Conservation (phyloP, 2,888 invertebrate species). For the Augiades crinisus region DNA sequence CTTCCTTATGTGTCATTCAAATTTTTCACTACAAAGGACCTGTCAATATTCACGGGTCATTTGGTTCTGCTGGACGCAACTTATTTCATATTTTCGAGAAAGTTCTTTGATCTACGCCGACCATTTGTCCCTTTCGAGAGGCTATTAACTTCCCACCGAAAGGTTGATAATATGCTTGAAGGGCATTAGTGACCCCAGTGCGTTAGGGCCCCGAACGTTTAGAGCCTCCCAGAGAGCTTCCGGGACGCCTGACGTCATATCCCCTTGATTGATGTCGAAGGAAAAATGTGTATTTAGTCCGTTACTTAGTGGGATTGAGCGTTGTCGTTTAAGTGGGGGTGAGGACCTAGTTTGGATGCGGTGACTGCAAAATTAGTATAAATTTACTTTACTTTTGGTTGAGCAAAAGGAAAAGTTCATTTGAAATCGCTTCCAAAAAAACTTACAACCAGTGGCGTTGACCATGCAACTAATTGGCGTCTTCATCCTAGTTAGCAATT, state of each 20-base stretch:
- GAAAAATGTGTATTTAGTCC: constrained; percentile 1
- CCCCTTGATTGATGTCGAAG: neutral
- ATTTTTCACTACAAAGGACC: neutral
- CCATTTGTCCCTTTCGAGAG: constrained; percentile 37
- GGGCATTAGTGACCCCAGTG: constrained; percentile 65
- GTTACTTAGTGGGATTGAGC: neutral
- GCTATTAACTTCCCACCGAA: constrained; percentile 60
- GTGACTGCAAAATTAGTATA: neutral
- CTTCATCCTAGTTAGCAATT: too few relatives aligned
- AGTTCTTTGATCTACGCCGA: constrained; percentile 30
- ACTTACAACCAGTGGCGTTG: too few relatives aligned
- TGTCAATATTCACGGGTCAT: neutral
- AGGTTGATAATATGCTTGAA: constrained; percentile 59
- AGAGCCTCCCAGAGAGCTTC: constrained; percentile 5
- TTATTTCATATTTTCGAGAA: constrained; percentile 6
- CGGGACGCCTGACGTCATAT: constrained; percentile 6
- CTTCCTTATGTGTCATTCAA: neutral
- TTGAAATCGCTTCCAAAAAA: too few relatives aligned
- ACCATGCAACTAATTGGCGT: too few relatives aligned
- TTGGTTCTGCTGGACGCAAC: neutral
- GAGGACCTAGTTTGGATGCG: neutral
- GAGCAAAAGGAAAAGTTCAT: too few relatives aligned
- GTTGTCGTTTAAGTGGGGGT: neutral
- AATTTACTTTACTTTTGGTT: too few relatives aligned
- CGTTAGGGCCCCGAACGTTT: constrained; percentile 24